Conservation (phyloP, 2,888 invertebrate genomes). For the Rapana venosa region DNA sequence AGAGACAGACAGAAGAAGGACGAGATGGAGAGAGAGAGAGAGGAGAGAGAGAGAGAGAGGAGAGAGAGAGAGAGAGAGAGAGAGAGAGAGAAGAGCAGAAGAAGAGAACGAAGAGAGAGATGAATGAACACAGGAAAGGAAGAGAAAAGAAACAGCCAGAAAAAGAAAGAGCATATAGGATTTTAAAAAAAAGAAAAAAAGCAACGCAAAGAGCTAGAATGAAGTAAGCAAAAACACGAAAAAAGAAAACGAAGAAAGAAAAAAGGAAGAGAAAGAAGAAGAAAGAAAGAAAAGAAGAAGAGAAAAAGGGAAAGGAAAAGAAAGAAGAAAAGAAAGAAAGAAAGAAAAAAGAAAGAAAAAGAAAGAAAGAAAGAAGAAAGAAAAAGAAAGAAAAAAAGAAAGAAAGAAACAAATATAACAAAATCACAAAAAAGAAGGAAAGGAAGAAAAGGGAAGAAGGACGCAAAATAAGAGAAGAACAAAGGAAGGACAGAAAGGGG, state of each 20-base stretch:
- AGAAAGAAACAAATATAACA: neutral
- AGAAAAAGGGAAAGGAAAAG: too few species aligned
- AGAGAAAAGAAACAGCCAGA: too few species aligned
- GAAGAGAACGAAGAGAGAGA: too few species aligned
- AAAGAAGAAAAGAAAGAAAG: too few species aligned
- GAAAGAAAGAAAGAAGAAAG: neutral
- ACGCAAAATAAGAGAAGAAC: too few species aligned
- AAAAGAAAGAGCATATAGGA: too few species aligned
- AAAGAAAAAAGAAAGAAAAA: too few species aligned
- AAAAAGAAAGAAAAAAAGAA: neutral
- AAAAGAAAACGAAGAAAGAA: too few species aligned
- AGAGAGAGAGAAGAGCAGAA: neutral
- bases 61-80: constrained; percentile 23
- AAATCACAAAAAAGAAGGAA: too few species aligned
- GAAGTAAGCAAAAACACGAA: too few species aligned
- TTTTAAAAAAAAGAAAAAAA: neutral
- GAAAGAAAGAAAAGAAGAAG: neutral
- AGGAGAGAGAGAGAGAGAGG: neutral
- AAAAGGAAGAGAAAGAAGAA: neutral
- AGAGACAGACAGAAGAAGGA: neutral
- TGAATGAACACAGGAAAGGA: too few species aligned
- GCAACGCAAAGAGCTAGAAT: neutral
- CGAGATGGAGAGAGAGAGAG: constrained; percentile 20
- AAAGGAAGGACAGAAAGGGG: too few species aligned
- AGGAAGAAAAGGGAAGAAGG: neutral